phyloP scores from a whole-genome alignment of 2,797 vertebrate genomes.

The Sternotherus odoratus region DNA sequence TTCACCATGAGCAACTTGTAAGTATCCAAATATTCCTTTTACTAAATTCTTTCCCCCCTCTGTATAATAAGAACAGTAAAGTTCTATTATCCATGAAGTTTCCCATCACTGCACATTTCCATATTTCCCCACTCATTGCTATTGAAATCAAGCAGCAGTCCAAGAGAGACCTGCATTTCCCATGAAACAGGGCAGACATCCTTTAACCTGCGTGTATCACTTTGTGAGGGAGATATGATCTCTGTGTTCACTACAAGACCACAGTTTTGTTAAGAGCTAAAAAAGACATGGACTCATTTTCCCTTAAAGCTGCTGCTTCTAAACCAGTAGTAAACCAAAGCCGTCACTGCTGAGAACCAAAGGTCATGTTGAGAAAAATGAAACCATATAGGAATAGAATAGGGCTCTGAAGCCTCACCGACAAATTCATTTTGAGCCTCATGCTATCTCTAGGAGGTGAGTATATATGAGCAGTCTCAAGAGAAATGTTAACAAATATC shows the following conservation, averaged over 20 bases:
- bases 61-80: conserved; percentile 31
- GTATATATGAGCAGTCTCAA: conserved; percentile 51
- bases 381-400: conserved; percentile 63
- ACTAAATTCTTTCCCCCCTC: not conserved
- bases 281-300: conserved; percentile 71
- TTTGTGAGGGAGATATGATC: conserved; percentile 72
- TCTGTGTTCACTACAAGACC: conserved; percentile 73
- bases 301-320: conserved; percentile 50
- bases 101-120: conserved; percentile 52
- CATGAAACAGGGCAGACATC: conserved; percentile 58
- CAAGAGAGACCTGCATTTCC: not conserved
- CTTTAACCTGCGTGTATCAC: conserved; percentile 75
- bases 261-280: conserved; percentile 76
- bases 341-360: conserved; percentile 45
- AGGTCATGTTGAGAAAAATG: conserved; percentile 75
- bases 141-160: conserved; percentile 58
- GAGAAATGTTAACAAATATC: conserved; percentile 73
- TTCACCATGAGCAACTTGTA: not conserved
- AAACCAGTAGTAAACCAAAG: conserved; percentile 59
- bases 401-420: conserved; percentile 47
- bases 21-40: conserved; percentile 2
- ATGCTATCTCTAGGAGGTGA: conserved; percentile 61
- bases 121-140: conserved; percentile 65
- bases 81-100: conserved; percentile 45
- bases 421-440: conserved; percentile 65